Base-by-base conservation (phyloP, 1,140 invertebrate species). In the Metaphire vulgaris region DNA sequence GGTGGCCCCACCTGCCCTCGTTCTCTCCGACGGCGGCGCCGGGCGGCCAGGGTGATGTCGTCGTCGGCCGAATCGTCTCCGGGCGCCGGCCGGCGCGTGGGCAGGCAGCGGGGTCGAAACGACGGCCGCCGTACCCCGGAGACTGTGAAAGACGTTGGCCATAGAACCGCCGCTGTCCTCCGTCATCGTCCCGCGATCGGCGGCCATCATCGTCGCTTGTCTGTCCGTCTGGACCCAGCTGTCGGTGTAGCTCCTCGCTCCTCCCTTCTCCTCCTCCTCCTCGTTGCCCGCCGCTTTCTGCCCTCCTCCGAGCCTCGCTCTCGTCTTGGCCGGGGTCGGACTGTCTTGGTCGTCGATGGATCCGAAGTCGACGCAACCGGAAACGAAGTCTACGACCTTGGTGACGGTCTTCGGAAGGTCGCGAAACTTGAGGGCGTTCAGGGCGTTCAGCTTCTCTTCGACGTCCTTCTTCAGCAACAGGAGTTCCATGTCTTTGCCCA, bases 401-500 rank as follows among this genome's bases (percentile, higher is more conserved):
- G 75, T 68, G 0, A 86, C 82, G 14, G 82, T 82, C 0, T 75
- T 56, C 1, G 86, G 86, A 26, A 86, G 78, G 29, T 83, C 80
- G 70, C 81, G 82, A 29, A 85, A 73, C 32, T 84, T 82, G 26
- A 86, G 79, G 64, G 83, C 80, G 32, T 81, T 80, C 69, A 86
- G 77, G 30, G 78, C 78, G n/a, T 83, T 80, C 26, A 87, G 80
- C 78, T 87, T 87, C 71, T 87, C 86, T 69, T 83, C 83, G 6
- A 87, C 83, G 72, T 87, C 85, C 72, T 86, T 86, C 79, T 86
- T 87, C 56, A 87, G 80, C 56, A 87, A 80, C 32, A 87, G 79
- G 33, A 87, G 81, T 78, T 87, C 86, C 56, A 87, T 87, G 74
- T 87, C 86, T 77, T 87, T 87, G n/a, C 86, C 85, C 72, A 86